Conservation (phyloP, 35 echinoderm and acorn worm genomes). For the Chiridota heheva region DNA sequence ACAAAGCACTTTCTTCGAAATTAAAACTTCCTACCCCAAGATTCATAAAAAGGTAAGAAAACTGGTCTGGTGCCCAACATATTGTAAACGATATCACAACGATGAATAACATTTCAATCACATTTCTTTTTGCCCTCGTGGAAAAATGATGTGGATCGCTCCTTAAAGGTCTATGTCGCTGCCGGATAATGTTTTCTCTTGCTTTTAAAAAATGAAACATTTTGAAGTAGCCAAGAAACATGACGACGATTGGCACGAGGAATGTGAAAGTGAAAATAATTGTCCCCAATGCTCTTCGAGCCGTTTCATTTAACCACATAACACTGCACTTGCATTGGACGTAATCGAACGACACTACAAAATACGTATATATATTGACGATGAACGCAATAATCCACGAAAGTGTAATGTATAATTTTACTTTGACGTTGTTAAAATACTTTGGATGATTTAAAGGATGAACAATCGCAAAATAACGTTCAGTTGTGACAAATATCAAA, state of each 20-base stretch:
- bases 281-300: background rate
- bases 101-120: conserved; percentile 58
- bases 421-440: conserved; percentile 36
- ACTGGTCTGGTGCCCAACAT: conserved; percentile 71
- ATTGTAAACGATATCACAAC: conserved; percentile 50
- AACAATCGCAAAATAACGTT: conserved; percentile 65
- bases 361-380: conserved; percentile 38
- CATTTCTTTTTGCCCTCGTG: conserved; percentile 13
- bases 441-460: conserved; percentile 55
- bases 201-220: conserved; percentile 28
- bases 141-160: conserved; percentile 9
- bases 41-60: conserved; percentile 36
- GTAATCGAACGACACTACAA: conserved; percentile 10
- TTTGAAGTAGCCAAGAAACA: conserved; percentile 43
- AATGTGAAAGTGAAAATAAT: background rate
- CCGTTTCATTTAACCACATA: background rate
- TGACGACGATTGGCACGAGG: background rate
- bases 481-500: conserved; percentile 46
- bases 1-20: conserved; percentile 35
- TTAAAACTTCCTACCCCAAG: conserved; percentile 36
- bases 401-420: conserved; percentile 15
- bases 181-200: conserved; percentile 10
- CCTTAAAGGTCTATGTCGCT: background rate
- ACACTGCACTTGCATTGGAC: conserved; percentile 13
- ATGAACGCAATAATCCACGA: conserved; percentile 43